Base-by-base conservation (phyloP, 2,888 invertebrate genomes). In the Diarsia dahlii region DNA sequence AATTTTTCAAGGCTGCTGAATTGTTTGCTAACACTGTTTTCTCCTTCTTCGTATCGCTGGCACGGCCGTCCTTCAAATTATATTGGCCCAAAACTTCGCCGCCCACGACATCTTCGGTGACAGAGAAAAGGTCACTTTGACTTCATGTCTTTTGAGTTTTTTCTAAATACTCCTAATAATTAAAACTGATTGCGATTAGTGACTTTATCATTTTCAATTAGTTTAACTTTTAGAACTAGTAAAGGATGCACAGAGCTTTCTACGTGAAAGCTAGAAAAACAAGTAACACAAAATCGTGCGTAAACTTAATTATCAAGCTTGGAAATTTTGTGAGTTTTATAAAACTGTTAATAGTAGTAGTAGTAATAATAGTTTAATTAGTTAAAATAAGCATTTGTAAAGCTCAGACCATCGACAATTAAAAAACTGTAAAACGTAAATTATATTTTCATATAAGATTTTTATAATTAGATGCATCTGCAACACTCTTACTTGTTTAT, bases 301-400 rank as follows among this genome's bases (percentile, higher is more conserved):
- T 20, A 18, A 64, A 80, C 45, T 73, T 28, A 64, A 73, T 52
- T 64, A 56, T 20, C 48, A 58, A 64, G 81, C 64, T 64, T 28
- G n/a, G 39, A 8, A 5, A 34, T 34, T 23, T 5, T 9, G 15
- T 5, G n/a, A n/a, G 2, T 34, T 1, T 39, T 60, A 34, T 23
- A 12, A 65, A 50, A 39, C 5, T 15, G 5, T 10, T 46, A n/a
- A n/a, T n/a, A n/a, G n/a, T n/a, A n/a, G n/a, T n/a, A n/a, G n/a
- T n/a, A n/a, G n/a, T n/a, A n/a, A n/a, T n/a, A n/a, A n/a, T 48
- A 12, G 34, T 13, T 3, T 20, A n/a, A 15, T 13, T 74, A 75
- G 3, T 48, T 6, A 34, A 34, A 10, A 56, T 34, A 8, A 34
- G 9, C 18, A 18, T 71, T 73, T 34, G 2, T n/a, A 72, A n/a